Base-by-base conservation (phyloP, 2,797 vertebrate species). In the Premnoplex brunnescens region DNA sequence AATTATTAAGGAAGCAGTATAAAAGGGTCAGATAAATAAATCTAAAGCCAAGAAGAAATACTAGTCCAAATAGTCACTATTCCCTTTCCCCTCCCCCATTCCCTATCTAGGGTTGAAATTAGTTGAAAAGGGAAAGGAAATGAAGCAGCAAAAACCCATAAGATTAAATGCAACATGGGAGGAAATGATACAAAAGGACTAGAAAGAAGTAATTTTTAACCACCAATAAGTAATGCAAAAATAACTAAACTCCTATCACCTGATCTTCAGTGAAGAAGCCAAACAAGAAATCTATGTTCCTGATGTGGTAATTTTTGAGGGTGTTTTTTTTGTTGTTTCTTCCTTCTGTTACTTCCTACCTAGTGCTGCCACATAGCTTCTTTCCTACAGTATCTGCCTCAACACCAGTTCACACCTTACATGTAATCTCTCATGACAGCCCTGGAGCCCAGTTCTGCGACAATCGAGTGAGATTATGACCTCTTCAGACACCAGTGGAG, bases 391-490 rank as follows among this genome's bases (percentile, higher is more conserved):
- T 23, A 81, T 24, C 44, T 64, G 32, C 23, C 48, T 16, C n/a
- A 58, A n/a, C 20, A 79, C 9, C 22, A 48, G 27, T 36, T 88
- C 84, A 89, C 36, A 48, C 20, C 51, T 55, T 52, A 71, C 12
- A 26, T 0, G 0, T 18, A 81, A 64, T 4, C 14, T 32, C 36
- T 78, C 54, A 34, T 14, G 14, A 7, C 49, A 90, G 30, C 19
- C 46, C 74, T 28, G 30, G 30, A 73, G 17, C 49, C 23, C 10
- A n/a, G 24, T 21, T 39, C 3, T 16, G 62, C 60, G 24, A 46
- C 51, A 91, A 37, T 3, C 10, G 28, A 60, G 11, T 2, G 32
- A 71, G 21, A 13, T 7, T 60, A 18, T 6, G 17, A 51, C 16
- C 37, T 55, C 39, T 43, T 77, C 72, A 60, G 27, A 55, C 14